A percentile compares a stretch with the other conserved stretches of the same genome.
Conservation (phyloP, 1,140 invertebrate species). For the Macrostomum lignano region DNA sequence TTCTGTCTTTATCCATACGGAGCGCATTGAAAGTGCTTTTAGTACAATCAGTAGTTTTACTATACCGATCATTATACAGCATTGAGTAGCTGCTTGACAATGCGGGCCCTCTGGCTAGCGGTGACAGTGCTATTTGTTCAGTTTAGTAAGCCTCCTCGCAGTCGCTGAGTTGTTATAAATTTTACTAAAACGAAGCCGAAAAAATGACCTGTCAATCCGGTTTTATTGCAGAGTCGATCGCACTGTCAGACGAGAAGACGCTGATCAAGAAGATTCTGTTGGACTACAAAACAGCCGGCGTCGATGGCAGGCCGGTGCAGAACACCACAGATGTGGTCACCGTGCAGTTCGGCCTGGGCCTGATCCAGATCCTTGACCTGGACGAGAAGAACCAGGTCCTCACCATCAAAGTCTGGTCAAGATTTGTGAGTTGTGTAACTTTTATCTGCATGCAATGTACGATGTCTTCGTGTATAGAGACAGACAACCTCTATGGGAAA, state of each 20-base stretch:
- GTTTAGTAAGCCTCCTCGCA: no score
- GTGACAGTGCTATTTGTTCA: no score
- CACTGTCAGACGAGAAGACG: slow-evolving; percentile 21
- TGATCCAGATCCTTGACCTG: slow-evolving; percentile 27
- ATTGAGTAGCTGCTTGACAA: no score
- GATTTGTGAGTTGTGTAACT: slow-evolving; percentile 14
- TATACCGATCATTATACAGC: no score
- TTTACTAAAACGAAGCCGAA: no score
- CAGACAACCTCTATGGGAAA: background rate
- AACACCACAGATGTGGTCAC: slow-evolving; percentile 17
- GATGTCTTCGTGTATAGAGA: background rate
- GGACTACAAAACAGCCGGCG: slow-evolving; percentile 19
- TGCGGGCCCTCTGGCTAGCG: no score
- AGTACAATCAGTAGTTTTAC: no score
- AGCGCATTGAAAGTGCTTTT: no score
- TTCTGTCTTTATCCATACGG: no score
- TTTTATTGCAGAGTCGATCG: no score
- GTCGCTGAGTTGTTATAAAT: no score
- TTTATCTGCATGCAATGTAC: slow-evolving; percentile 1
- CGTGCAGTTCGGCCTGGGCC: slow-evolving; percentile 19
- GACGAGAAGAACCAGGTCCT: slow-evolving; percentile 27
- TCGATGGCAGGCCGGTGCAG: slow-evolving; percentile 22
- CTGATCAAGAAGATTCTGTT: slow-evolving; percentile 21
- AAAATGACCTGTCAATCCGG: no score
- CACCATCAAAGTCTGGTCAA: slow-evolving; percentile 22